Conservation (phyloP, 2,888 invertebrate species). For the Oscheius onirici region DNA sequence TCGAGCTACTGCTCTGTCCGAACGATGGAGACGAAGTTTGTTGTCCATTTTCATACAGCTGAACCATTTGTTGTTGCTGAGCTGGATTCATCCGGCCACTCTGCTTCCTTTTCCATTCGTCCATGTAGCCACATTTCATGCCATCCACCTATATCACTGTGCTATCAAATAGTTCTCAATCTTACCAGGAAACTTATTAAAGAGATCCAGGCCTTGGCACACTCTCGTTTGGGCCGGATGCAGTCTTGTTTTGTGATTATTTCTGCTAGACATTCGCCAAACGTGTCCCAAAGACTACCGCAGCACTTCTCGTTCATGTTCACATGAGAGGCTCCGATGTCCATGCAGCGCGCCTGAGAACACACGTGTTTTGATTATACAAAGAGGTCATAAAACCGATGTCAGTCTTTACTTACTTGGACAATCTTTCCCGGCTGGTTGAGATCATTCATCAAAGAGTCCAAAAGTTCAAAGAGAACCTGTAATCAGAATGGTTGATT, state of each 20-base stretch:
- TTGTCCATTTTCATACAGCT: not conserved
- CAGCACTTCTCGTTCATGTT: constrained; percentile 60
- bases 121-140: constrained; percentile 65
- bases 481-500: constrained; percentile 1
- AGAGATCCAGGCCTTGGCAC: constrained; percentile 67
- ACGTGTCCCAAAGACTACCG: constrained; percentile 65
- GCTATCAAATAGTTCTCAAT: not conserved
- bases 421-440: constrained; percentile 61
- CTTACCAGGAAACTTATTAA: constrained; percentile 63
- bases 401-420: constrained; percentile 38
- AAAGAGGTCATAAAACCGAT: not conserved
- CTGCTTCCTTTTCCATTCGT: constrained; percentile 59
- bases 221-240: constrained; percentile 68
- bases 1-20: not conserved
- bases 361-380: not conserved
- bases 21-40: not conserved
- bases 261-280: constrained; percentile 68
- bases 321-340: constrained; percentile 64
- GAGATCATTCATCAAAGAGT: constrained; percentile 61
- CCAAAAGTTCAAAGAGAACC: constrained; percentile 62
- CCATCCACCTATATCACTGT: constrained; percentile 54
- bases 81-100: constrained; percentile 5
- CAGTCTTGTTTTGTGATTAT: constrained; percentile 65
- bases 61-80: constrained; percentile 1
- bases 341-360: constrained; percentile 58